Conservation (phyloP, 1,140 invertebrate species). For the Oryctes rhinoceros region DNA sequence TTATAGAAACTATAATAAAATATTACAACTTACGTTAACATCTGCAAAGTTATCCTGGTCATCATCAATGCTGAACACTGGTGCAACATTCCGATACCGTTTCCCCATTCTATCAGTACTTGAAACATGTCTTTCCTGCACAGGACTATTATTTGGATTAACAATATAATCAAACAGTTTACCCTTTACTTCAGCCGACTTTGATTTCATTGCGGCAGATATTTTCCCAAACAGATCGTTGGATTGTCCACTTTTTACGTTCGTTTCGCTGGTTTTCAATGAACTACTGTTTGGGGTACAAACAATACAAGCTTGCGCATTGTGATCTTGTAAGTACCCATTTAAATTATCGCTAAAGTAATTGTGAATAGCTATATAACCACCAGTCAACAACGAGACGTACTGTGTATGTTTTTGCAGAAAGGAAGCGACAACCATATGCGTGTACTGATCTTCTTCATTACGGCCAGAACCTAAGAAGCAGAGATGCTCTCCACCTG, state of each 20-base stretch:
- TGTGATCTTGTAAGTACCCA: slow-evolving; percentile 84
- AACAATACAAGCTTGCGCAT: slow-evolving; percentile 79
- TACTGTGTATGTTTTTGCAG: slow-evolving; percentile 93
- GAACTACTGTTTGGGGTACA: slow-evolving; percentile 66
- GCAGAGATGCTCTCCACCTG: slow-evolving; percentile 90
- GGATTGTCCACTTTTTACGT: slow-evolving; percentile 63
- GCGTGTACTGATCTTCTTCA: slow-evolving; percentile 95
- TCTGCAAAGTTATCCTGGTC: slow-evolving; percentile 77
- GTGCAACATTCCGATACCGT: slow-evolving; percentile 87
- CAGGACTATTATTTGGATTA: slow-evolving; percentile 67
- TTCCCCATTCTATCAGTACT: slow-evolving; percentile 84
- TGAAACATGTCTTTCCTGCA: slow-evolving; percentile 78
- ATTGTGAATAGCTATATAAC: slow-evolving; percentile 90
- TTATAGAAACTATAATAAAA: slow-evolving; percentile 35
- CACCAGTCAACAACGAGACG: slow-evolving; percentile 91
- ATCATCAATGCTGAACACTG: slow-evolving; percentile 95
- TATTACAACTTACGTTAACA: slow-evolving; percentile 52
- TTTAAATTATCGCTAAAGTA: slow-evolving; percentile 82
- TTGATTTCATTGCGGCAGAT: slow-evolving; percentile 84
- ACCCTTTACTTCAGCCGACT: slow-evolving; percentile 90
- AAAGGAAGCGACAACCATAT: slow-evolving; percentile 98
- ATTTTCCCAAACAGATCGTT: slow-evolving; percentile 80
- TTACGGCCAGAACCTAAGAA: slow-evolving; percentile 95
- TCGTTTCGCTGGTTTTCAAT: slow-evolving; percentile 50
- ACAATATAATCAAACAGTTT: slow-evolving; percentile 95